Conservation (phyloP, 2,888 invertebrate genomes). For the Criorhina ranunculi region DNA sequence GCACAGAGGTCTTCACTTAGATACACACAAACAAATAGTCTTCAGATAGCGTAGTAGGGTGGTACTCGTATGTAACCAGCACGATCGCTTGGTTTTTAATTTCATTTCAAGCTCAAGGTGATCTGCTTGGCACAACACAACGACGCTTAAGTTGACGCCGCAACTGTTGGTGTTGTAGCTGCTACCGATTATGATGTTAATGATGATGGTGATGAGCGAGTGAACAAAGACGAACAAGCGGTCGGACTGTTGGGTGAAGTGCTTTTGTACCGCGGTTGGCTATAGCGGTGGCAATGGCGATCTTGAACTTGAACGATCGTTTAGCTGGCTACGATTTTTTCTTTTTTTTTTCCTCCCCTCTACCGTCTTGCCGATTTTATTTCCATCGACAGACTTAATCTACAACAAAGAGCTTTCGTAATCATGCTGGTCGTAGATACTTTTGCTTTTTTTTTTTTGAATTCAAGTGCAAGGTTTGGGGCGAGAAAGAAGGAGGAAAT, state of each 20-base stretch:
- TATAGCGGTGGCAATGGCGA: slow-evolving; percentile 63
- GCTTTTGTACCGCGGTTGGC: slow-evolving; percentile 43
- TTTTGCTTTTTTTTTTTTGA: slow-evolving; percentile 37
- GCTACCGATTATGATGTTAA: slow-evolving; percentile 36
- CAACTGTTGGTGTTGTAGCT: slow-evolving; percentile 2
- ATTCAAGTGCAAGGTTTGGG: slow-evolving; percentile 70
- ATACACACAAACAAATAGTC: slow-evolving; percentile 32
- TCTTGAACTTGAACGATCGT: slow-evolving; percentile 76
- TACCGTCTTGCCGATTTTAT: slow-evolving; percentile 3
- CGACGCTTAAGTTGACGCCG: slow-evolving; percentile 53
- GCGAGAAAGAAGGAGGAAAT: slow-evolving; percentile 2
- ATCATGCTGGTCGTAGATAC: slow-evolving; percentile 49
- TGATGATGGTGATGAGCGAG: slow-evolving; percentile 58
- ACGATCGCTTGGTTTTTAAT: slow-evolving; percentile 74
- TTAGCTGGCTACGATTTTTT: slow-evolving; percentile 42
- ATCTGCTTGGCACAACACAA: slow-evolving; percentile 66
- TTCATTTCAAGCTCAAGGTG: slow-evolving; percentile 77
- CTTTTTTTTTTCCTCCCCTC: background rate
- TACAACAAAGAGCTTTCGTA: slow-evolving; percentile 68
- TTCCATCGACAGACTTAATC: slow-evolving; percentile 57
- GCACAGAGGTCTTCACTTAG: slow-evolving; percentile 26
- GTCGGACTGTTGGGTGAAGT: slow-evolving; percentile 46
- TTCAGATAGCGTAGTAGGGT: slow-evolving; percentile 55
- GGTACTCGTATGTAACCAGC: slow-evolving; percentile 45
- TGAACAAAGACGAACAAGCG: slow-evolving; percentile 33